A percentile compares a stretch with the other conserved stretches of the same genome.
These are phyloP conservation scores for Drosophila nigricruria DNA, from an alignment of 2,888 invertebrate species.

Conservation along the genomic window DNA sequence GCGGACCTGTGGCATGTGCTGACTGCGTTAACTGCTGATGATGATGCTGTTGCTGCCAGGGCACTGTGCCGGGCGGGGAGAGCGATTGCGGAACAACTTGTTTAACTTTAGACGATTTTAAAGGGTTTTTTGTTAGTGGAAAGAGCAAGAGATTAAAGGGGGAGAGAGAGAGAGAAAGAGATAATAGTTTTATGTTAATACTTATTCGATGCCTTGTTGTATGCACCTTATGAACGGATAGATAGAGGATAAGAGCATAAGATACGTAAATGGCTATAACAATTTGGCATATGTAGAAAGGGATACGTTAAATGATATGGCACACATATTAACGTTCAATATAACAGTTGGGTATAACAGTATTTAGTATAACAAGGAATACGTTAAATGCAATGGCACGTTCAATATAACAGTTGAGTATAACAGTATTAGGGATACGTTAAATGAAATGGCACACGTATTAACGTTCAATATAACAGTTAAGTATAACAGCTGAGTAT, in stretches of 20 bases:
- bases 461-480: conserved; percentile 11
- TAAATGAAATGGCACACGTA: conserved; percentile 9
- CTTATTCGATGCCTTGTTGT: conserved; percentile 11
- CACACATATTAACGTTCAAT: conserved; percentile 44
- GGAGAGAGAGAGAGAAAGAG: conserved; percentile 21
- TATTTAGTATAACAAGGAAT: conserved; percentile 1
- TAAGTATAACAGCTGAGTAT: conserved; percentile 23
- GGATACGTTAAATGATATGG: conserved; percentile 31
- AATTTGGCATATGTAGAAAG: conserved; percentile 12
- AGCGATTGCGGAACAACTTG: conserved; percentile 88
- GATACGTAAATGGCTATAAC: conserved; percentile 43
- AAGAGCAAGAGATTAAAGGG: conserved; percentile 28
- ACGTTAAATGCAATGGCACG: background rate
- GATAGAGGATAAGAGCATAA: conserved; percentile 36
- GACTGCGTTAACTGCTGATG: conserved; percentile 84
- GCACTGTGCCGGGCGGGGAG: conserved; percentile 88
- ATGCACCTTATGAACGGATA: conserved; percentile 26
- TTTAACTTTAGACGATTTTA: conserved; percentile 86
- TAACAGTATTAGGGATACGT: conserved; percentile 4
- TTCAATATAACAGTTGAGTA: conserved; percentile 6
- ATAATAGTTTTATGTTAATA: conserved; percentile 38
- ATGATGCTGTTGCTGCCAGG: conserved; percentile 87
- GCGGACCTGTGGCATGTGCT: conserved; percentile 86
- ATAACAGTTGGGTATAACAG: conserved; percentile 39
- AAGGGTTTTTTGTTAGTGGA: conserved; percentile 23